Evolutionary conservation across 2,797 vertebrate genomes (phyloP).

Genomic region (Phyllotis vaccarum): DNA sequence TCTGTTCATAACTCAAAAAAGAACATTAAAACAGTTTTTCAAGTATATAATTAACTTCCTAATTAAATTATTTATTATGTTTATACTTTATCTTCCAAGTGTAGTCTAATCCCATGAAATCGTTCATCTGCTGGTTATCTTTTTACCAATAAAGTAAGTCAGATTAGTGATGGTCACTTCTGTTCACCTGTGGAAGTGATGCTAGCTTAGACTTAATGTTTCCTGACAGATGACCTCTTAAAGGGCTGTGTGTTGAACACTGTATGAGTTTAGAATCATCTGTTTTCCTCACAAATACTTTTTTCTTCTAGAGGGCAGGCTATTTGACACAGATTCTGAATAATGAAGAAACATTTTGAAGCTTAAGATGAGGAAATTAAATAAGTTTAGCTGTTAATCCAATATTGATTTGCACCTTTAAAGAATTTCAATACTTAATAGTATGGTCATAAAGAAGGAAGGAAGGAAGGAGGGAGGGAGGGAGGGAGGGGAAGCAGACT

Average conservation of each 20-base stretch:
- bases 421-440: conserved; percentile 37
- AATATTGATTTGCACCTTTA: not conserved
- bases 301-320: not conserved
- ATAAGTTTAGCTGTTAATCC: conserved; percentile 22
- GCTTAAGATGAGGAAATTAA: conserved; percentile 50
- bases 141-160: conserved; percentile 18
- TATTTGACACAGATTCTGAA: not conserved
- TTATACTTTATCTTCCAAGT: not conserved
- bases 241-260: not conserved
- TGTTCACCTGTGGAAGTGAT: conserved; percentile 5
- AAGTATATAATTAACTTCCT: not conserved
- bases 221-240: conserved; percentile 36
- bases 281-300: conserved; percentile 51
- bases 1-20: not conserved
- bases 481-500: not conserved
- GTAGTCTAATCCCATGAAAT: not conserved
- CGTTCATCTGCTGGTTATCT: conserved; percentile 9
- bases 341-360: not conserved
- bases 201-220: not conserved
- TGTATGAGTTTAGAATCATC: conserved; percentile 25
- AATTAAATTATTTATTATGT: conserved; percentile 29
- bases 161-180: conserved; percentile 4
- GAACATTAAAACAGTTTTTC: not conserved
- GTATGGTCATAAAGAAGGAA: not conserved
- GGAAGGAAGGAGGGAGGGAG: not conserved